Evolutionary conservation across 2,888 invertebrate species (phyloP).

Genomic region (Agapostemon virescens): DNA sequence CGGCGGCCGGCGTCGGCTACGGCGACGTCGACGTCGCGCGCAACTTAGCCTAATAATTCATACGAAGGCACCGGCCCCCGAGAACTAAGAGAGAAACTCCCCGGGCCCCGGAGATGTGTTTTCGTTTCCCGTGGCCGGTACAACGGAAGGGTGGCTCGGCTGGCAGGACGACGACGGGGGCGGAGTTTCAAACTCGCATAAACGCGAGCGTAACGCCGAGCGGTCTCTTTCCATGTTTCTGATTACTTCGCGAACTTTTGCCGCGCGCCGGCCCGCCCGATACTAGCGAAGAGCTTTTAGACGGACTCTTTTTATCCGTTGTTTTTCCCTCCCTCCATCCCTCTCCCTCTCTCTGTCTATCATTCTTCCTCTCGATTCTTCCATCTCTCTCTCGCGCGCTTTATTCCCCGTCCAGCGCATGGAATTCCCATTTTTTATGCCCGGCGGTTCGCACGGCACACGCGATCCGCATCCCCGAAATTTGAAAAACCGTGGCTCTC

Average conservation of each 20-base stretch:
- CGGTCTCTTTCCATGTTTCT: conserved; percentile 63
- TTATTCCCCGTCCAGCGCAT: conserved; percentile 31
- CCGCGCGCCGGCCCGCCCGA: conserved; percentile 40
- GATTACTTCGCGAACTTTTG: conserved; percentile 66
- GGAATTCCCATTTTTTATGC: conserved; percentile 30
- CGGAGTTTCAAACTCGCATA: conserved; percentile 64
- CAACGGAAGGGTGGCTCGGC: conserved; percentile 48
- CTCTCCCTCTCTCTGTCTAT: neutral
- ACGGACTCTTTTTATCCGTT: conserved; percentile 25
- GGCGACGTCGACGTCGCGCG: neutral
- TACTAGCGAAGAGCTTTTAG: conserved; percentile 60
- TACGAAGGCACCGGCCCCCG: conserved; percentile 16
- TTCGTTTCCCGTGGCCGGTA: conserved; percentile 48
- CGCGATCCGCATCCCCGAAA: neutral
- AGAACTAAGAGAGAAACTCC: conserved; percentile 36
- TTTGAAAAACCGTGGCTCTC: neutral
- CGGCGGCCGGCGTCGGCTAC: neutral
- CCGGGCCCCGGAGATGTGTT: conserved; percentile 46
- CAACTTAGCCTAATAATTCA: conserved; percentile 46
- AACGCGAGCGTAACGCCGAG: conserved; percentile 51
- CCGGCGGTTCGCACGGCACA: conserved; percentile 3
- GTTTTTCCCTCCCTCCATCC: neutral
- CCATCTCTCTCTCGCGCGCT: neutral
- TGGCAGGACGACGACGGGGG: conserved; percentile 28
- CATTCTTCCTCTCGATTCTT: neutral